phyloP scores from a whole-genome alignment of 2,797 vertebrate genomes.

The Siniperca scherzeri region DNA sequence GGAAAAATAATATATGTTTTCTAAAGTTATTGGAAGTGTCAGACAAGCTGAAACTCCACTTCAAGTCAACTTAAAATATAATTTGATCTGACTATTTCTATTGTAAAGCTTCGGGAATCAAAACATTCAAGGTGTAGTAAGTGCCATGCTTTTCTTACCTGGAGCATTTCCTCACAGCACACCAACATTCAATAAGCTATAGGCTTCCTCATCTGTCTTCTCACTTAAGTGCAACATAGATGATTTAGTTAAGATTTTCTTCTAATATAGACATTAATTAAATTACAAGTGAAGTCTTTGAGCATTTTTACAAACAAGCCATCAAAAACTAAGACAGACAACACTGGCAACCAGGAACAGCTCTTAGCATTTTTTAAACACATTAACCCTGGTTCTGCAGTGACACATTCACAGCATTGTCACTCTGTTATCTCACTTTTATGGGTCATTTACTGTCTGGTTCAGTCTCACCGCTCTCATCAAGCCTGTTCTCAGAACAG shows the following conservation, averaged over 20 bases:
- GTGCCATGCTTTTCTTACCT: neutral
- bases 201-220: neutral
- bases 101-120: neutral
- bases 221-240: too few species aligned
- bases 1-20: neutral
- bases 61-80: neutral
- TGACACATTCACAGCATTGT: neutral
- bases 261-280: neutral
- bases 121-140: neutral
- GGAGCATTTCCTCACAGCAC: neutral
- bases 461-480: too few species aligned
- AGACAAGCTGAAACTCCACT: neutral
- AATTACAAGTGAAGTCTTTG: neutral
- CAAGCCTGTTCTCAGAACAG: too few species aligned
- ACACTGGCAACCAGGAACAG: neutral
- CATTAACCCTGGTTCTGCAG: too few species aligned
- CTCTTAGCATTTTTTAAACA: too few species aligned
- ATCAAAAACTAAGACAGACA: too few species aligned
- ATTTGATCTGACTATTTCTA: conserved; percentile 2
- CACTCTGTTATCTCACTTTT: neutral
- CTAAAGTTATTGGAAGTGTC: neutral
- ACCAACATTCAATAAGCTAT: neutral
- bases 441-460: neutral
- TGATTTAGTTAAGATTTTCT: neutral
- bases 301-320: neutral